phyloP scores from a whole-genome alignment of 2,113 vertebrate genomes.

The Erythrolamprus reginae region DNA sequence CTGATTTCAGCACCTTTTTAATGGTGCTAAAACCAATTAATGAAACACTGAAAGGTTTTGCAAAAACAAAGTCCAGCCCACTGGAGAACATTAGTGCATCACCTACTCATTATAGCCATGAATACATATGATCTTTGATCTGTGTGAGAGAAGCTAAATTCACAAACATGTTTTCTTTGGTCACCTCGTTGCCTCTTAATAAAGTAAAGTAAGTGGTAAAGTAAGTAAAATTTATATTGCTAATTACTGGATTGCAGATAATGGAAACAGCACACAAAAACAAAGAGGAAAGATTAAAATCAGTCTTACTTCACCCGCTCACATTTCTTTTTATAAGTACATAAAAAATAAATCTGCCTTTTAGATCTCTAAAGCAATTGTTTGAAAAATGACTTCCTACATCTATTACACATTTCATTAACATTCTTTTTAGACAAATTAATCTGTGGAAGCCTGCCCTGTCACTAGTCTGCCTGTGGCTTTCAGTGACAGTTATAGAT shows the following conservation, averaged over 20 bases:
- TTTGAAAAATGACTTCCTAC: slow-evolving; percentile 18
- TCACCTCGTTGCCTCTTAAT: slow-evolving; percentile 47
- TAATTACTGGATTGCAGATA: slow-evolving; percentile 49
- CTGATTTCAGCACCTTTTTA: slow-evolving; percentile 66
- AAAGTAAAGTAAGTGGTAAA: too few relatives aligned
- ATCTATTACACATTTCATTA: background rate
- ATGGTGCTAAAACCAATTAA: slow-evolving; percentile 69
- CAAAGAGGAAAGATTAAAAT: slow-evolving; percentile 34
- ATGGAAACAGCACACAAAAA: slow-evolving; percentile 38
- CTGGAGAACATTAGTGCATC: slow-evolving; percentile 50
- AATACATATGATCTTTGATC: slow-evolving; percentile 54
- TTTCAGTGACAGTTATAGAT: background rate
- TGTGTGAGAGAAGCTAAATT: slow-evolving; percentile 49
- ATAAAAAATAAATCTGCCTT: background rate
- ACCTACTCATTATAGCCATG: slow-evolving; percentile 48
- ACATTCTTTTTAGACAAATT: slow-evolving; percentile 1
- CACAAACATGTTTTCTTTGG: slow-evolving; percentile 56
- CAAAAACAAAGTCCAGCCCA: slow-evolving; percentile 62
- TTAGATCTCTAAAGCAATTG: background rate
- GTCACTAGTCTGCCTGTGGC: background rate
- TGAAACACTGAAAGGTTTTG: slow-evolving; percentile 59
- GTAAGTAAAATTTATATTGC: slow-evolving; percentile 33
- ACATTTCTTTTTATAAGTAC: background rate
- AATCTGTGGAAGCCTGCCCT: background rate
- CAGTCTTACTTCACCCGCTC: slow-evolving; percentile 12